Evolutionary conservation across 2,113 vertebrate species (phyloP), one percentile per base, ranked within the genome.

Genomic region (Pelvicachromis taeniatus): DNA sequence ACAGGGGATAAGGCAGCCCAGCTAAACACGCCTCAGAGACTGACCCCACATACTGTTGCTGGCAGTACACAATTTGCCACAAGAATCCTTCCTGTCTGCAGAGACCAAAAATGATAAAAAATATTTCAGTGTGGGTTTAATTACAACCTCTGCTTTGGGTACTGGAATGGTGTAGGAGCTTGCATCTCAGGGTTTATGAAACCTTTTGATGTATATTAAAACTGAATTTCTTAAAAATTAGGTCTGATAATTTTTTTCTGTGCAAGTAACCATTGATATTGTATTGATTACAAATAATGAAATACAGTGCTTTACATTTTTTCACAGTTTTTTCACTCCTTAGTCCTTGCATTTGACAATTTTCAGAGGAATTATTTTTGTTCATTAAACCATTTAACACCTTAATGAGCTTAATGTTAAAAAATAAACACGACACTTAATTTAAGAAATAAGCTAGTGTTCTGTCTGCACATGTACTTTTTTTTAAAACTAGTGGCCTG

Each of bases 1-100:
- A 88, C 77, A 84, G 91, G 91, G 87, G 91, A 94, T 89, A 85
- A 91, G 89, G 88, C 90, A 48, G 85, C 80, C 78, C 61, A 16
- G 89, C 84, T 86, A 91, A 94, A 93, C 85, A 88, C 54, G 81
- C 91, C 88, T 63, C 83, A 81, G 89, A 93, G 86, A 89, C 89
- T 91, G 91, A 94, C 89, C 93, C 81, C 85, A 90, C 78, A 77
- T 83, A 85, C 83, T 85, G 80, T 73, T 88, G 65, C 38, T 73
- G 80, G 55, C 85, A 81, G 78, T 52, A 29, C 54, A 81, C 87
- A 85, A 55, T 89, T 89, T 92, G 50, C 81, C 75, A 86, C 73
- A 78, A 63, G 87, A 93, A 89, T 80, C 75, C 42, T 35, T 68
- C 48, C 38, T 40, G 21, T 89, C 81, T 82, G 45, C 61, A 26